Evolutionary conservation across 2,113 vertebrate genomes (phyloP).

Genomic region (Butastur rufipennis): DNA sequence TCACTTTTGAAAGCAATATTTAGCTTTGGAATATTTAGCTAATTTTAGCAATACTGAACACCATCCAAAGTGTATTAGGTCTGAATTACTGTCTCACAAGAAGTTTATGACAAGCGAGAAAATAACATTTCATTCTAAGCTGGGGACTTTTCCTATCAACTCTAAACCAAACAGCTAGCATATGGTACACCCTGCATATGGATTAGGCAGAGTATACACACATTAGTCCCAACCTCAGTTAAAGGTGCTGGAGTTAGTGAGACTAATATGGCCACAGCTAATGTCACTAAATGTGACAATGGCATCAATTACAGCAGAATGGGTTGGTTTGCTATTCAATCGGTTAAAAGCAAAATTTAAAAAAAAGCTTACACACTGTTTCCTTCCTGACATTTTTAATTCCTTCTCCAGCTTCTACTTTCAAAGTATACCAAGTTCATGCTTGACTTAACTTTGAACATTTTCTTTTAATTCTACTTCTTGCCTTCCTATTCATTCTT

Average conservation of each 20-base stretch:
- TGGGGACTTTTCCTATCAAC: neutral
- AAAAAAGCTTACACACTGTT: neutral
- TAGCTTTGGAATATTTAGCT: neutral
- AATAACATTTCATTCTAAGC: neutral
- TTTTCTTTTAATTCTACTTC: neutral
- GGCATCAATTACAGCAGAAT: neutral
- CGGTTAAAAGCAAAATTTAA: neutral
- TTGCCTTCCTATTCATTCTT: neutral
- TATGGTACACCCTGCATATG: neutral
- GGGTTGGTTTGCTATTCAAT: neutral
- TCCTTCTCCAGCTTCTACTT: neutral
- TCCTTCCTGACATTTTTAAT: neutral
- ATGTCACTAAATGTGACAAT: neutral
- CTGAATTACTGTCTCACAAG: constrained; percentile 40
- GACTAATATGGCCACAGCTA: neutral
- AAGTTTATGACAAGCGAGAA: neutral
- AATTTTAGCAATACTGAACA: constrained; percentile 28
- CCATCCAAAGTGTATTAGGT: neutral
- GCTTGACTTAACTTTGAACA: neutral
- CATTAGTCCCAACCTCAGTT: neutral
- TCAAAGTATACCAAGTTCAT: neutral
- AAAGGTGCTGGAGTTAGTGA: neutral
- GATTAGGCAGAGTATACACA: neutral
- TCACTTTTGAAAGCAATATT: neutral
- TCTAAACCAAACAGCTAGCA: neutral